Evolutionary conservation across 2,888 invertebrate species (phyloP).

Genomic region (Nudaria mundana): DNA sequence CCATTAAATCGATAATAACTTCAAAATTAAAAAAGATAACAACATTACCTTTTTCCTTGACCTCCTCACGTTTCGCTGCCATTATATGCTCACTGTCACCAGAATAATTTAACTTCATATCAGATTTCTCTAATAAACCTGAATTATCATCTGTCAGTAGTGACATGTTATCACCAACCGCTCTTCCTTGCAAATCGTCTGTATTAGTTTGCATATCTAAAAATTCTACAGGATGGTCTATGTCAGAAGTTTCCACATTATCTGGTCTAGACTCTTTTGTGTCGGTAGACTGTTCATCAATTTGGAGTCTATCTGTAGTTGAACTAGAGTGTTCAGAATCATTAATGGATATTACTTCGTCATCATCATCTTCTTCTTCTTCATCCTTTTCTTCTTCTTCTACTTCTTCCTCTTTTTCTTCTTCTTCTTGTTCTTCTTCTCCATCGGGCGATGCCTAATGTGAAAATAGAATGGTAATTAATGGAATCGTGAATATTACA

Average conservation of each 20-base stretch:
- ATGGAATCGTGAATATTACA: no score
- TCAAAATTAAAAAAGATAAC: background rate
- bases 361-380: slow-evolving; percentile 23
- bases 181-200: no score
- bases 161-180: slow-evolving; percentile 55
- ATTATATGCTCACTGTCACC: slow-evolving; percentile 39
- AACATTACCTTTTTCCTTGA: slow-evolving; percentile 18
- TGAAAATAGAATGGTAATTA: no score
- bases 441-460: slow-evolving; percentile 2
- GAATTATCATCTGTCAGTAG: slow-evolving; percentile 70
- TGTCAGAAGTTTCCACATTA: slow-evolving; percentile 13
- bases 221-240: slow-evolving; percentile 2
- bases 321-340: slow-evolving; percentile 42
- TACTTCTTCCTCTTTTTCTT: no score
- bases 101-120: slow-evolving; percentile 54
- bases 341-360: slow-evolving; percentile 53
- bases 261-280: background rate
- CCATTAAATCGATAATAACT: no score
- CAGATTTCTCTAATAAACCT: slow-evolving; percentile 45
- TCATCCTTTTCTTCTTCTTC: slow-evolving; percentile 4
- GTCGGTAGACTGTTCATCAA: slow-evolving; percentile 33
- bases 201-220: background rate
- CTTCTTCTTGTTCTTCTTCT: no score
- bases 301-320: slow-evolving; percentile 29
- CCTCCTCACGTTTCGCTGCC: slow-evolving; percentile 17